A percentile compares a stretch with the other conserved stretches of the same genome.
phyloP scores from a whole-genome alignment of 2,797 vertebrate genomes.

The Threskiornis aethiopicus region DNA sequence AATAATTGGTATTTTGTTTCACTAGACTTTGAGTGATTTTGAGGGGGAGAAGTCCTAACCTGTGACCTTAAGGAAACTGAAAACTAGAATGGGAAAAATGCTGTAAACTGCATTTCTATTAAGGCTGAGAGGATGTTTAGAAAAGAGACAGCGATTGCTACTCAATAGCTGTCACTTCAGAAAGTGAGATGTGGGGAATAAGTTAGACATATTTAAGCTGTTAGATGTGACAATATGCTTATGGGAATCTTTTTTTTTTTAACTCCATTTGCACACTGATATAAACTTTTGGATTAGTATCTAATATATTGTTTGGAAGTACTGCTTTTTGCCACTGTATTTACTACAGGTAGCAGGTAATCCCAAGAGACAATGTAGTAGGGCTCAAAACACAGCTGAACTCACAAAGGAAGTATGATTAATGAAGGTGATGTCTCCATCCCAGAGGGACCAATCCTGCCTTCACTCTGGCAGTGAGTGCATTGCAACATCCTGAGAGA shows the following conservation, averaged over 20 bases:
- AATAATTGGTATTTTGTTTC: neutral
- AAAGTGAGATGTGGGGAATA: neutral
- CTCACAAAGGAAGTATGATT: neutral
- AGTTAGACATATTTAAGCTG: neutral
- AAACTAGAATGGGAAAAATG: neutral
- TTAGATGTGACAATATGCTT: neutral
- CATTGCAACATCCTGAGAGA: neutral
- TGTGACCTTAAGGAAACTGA: neutral
- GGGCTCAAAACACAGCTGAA: neutral
- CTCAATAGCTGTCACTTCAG: neutral
- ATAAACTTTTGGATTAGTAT: neutral
- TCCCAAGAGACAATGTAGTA: neutral
- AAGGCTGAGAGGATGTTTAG: neutral
- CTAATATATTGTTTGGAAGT: neutral
- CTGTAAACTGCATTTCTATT: neutral
- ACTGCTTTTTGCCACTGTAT: neutral
- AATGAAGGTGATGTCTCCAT: neutral
- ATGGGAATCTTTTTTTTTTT: neutral
- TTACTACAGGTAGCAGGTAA: neutral
- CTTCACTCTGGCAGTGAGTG: neutral
- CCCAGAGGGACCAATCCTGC: neutral
- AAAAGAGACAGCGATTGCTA: neutral
- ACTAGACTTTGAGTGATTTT: neutral
- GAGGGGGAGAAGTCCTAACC: neutral
- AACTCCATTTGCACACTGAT: neutral